These are phyloP conservation scores for Ispidina picta DNA, from an alignment of 2,797 vertebrate species.

Conservation along the genomic window DNA sequence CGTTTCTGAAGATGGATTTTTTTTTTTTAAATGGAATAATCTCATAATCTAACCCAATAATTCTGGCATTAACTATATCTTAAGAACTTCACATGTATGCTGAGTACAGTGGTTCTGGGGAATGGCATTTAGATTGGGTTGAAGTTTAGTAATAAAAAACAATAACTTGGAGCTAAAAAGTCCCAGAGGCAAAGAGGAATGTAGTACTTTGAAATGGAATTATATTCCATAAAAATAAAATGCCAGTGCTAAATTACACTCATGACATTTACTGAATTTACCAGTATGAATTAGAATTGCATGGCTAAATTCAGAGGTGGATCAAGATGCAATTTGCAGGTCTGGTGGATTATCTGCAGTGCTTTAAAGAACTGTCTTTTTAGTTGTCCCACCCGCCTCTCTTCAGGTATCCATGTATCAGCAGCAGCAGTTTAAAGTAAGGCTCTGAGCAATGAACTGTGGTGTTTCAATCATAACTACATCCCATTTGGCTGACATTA, in stretches of 20 bases:
- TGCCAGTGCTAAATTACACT: not conserved
- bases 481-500: not conserved
- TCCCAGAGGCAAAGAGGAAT: not conserved
- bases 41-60: not conserved
- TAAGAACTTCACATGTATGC: not conserved
- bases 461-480: not conserved
- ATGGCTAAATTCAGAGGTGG: not conserved
- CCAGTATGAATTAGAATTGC: not conserved
- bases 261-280: not conserved
- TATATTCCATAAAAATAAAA: not conserved
- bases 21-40: not conserved
- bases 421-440: not conserved
- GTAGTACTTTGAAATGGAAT: not conserved
- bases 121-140: not conserved
- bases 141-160: not conserved
- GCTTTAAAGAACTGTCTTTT: not conserved
- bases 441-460: not conserved
- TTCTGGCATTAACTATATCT: not conserved
- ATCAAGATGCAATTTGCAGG: not conserved
- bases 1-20: slow-evolving; percentile 3
- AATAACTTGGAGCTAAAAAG: not conserved
- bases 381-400: not conserved
- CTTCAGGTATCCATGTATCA: not conserved
- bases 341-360: not conserved
- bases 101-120: not conserved